Conservation (phyloP, 1,140 invertebrate species). For the Meloidogyne hapla region DNA sequence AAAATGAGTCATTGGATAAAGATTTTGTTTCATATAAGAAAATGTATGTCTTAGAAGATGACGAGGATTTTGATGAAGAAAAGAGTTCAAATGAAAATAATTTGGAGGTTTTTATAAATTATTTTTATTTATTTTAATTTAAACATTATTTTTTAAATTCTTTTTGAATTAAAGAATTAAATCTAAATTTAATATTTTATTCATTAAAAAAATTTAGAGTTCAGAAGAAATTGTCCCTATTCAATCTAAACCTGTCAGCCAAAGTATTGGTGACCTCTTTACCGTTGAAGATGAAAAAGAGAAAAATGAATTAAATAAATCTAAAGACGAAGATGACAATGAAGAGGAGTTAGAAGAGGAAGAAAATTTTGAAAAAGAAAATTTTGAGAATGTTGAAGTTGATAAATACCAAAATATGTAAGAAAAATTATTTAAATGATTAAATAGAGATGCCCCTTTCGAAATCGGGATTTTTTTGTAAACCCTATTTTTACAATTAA, state of each 20-base stretch:
- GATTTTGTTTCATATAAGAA: neutral
- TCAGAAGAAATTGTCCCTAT: neutral
- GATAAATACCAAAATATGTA: neutral
- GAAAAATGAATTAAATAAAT: neutral
- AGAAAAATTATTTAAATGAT: neutral
- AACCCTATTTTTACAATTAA: neutral
- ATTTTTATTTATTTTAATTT: too few species aligned
- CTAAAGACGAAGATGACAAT: conserved; percentile 10
- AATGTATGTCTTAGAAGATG: neutral
- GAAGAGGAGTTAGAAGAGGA: too few species aligned
- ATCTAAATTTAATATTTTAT: too few species aligned
- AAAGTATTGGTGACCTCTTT: conserved; percentile 23
- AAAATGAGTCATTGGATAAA: neutral
- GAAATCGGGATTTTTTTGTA: too few species aligned
- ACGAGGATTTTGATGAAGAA: neutral
- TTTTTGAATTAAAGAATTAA: neutral
- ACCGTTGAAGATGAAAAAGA: conserved; percentile 32
- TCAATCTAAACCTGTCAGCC: neutral
- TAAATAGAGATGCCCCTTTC: neutral
- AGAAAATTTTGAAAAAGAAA: conserved; percentile 29
- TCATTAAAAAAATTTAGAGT: neutral
- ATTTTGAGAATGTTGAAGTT: conserved; percentile 1
- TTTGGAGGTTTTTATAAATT: too few species aligned
- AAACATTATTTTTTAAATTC: too few species aligned
- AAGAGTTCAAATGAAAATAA: neutral